These are phyloP conservation scores for Myotis pilosus DNA, from an alignment of 2,797 vertebrate species.

Conservation along the genomic window DNA sequence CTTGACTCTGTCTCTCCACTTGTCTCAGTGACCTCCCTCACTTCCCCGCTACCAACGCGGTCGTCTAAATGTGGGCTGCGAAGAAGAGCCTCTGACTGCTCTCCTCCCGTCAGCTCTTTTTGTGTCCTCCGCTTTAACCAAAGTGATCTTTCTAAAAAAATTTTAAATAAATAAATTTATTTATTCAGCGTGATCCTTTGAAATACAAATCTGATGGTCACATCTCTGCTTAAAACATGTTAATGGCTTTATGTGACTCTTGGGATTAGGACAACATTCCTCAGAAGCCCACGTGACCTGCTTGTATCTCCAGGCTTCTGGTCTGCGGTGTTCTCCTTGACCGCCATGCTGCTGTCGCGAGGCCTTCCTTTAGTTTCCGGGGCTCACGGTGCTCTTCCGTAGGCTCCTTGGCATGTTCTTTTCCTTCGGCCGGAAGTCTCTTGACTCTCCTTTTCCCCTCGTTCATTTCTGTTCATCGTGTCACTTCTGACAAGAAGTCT, in stretches of 20 bases:
- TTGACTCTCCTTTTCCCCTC: background rate
- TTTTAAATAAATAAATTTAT: background rate
- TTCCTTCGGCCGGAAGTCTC: background rate
- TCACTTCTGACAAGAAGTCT: background rate
- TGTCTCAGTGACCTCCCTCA: background rate
- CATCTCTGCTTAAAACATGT: slow-evolving; percentile 1
- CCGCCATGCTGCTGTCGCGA: background rate
- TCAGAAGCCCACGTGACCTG: background rate
- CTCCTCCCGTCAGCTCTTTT: background rate
- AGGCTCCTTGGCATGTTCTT: background rate
- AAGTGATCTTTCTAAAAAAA: background rate
- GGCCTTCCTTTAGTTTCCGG: background rate
- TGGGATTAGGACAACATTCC: background rate
- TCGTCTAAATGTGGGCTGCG: background rate
- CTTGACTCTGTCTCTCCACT: background rate
- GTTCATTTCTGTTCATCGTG: background rate
- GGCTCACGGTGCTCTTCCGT: background rate
- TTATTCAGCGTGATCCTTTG: background rate
- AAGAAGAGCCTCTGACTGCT: background rate
- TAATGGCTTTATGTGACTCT: background rate
- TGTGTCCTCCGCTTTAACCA: background rate
- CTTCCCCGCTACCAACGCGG: background rate
- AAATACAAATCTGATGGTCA: background rate
- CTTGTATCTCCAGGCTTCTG: background rate
- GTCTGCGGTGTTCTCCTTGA: background rate